Percentiles rank a stretch among this genome's conserved stretches.
These are phyloP conservation scores for Drosophila oshimai DNA, from an alignment of 1,140 invertebrate genomes.

Conservation along the genomic window DNA sequence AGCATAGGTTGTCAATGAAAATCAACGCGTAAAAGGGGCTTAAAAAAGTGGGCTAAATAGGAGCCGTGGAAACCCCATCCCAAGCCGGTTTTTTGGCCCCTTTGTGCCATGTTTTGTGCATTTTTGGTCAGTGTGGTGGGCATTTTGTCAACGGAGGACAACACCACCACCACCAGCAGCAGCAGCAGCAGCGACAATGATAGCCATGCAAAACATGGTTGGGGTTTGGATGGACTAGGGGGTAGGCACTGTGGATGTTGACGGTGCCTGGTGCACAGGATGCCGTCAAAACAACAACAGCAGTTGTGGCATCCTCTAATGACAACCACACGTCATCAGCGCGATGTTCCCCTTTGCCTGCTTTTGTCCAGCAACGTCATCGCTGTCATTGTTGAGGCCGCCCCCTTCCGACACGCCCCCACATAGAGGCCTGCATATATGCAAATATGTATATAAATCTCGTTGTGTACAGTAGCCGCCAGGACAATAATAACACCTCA, in stretches of 20 bases:
- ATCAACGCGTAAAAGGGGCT: slow-evolving; percentile 38
- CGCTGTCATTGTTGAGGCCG: slow-evolving; percentile 40
- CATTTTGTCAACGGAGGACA: slow-evolving; percentile 47
- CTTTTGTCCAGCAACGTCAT: slow-evolving; percentile 16
- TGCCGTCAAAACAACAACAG: slow-evolving; percentile 51
- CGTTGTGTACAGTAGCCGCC: slow-evolving; percentile 37
- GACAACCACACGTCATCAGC: slow-evolving; percentile 76
- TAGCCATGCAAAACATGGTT: slow-evolving; percentile 64
- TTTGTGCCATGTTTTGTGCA: slow-evolving; percentile 68
- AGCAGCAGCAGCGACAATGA: slow-evolving; percentile 37
- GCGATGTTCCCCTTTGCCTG: slow-evolving; percentile 32
- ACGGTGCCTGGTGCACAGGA: background rate
- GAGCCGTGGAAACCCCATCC: background rate
- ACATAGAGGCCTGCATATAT: slow-evolving; percentile 1
- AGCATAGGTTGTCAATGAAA: background rate
- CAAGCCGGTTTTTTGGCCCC: slow-evolving; percentile 2
- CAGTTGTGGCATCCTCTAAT: slow-evolving; percentile 63
- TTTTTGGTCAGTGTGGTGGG: slow-evolving; percentile 64
- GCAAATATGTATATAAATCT: slow-evolving; percentile 22
- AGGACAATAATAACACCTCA: background rate
- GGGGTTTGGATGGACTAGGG: background rate
- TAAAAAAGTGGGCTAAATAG: background rate
- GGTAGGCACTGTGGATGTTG: background rate
- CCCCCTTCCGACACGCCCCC: slow-evolving; percentile 68
- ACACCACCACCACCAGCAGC: slow-evolving; percentile 4